A percentile compares a stretch with the other conserved stretches of the same genome.
Conservation (phyloP, 2,797 vertebrate genomes). For the Amazona ochrocephala region DNA sequence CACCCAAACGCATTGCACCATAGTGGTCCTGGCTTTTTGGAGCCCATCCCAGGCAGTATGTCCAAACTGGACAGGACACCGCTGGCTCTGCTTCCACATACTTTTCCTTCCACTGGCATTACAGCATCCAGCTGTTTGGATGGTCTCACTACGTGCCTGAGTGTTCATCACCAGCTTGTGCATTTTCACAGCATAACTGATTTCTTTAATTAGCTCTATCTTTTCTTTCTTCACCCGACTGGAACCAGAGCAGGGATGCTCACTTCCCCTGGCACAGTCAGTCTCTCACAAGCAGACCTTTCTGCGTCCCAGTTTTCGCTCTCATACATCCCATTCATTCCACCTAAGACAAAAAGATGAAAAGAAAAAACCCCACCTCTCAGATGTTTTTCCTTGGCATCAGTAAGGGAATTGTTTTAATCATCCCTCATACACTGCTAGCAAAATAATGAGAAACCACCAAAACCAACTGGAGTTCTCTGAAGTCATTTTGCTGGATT, state of each 20-base stretch:
- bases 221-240: not conserved
- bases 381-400: not conserved
- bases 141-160: accelerated
- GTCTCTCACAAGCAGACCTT: not conserved
- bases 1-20: accelerated
- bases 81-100: not conserved
- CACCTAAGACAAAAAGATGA: not conserved
- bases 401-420: not conserved
- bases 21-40: not conserved
- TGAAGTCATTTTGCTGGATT: not conserved
- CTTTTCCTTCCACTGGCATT: not conserved
- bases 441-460: not conserved
- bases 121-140: not conserved
- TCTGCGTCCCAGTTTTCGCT: not conserved
- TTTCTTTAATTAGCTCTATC: not conserved
- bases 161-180: not conserved
- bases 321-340: not conserved
- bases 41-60: not conserved
- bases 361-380: not conserved
- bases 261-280: not conserved
- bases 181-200: not conserved
- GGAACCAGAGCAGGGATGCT: not conserved
- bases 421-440: not conserved
- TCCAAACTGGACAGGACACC: not conserved
- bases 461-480: not conserved